Evolutionary conservation across 2,797 vertebrate species (phyloP), one percentile per base, ranked within the genome.

Genomic region (Brachymystax lenok): DNA sequence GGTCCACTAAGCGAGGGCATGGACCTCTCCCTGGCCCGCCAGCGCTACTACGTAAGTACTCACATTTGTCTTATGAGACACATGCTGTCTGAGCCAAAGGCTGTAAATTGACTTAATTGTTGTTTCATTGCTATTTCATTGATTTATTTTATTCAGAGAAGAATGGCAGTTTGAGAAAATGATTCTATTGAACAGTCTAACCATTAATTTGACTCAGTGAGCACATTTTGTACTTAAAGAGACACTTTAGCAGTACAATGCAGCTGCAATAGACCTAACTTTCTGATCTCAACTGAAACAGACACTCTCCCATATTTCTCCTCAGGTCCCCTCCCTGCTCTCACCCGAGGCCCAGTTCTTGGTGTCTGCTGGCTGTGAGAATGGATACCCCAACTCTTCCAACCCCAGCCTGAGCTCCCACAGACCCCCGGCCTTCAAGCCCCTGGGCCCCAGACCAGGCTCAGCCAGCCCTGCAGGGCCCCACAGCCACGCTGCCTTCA

Each of bases 21-120:
- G 88, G 96, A 96, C 73, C 93, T 96, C 4, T 87, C 95, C 14
- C 79, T 95, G 82, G 84, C 94, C 1, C 91, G 94, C 16, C 93
- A 96, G 56, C 93, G 96, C 77, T 94, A 96, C 82, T 95, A 93
- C 1, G 97, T 98, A 83, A 96, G 96, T 95, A 67, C 74, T 82
- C 40, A 46, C 40, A 40, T 7, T 81, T 33, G 30, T 46, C 27
- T 56, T 51, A 27, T 52, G 5, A 16, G 1, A 51, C 24, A 28
- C 16, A 14, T 46, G 40, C 40, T 3, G 40, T 46, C 27, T 68
- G 66, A 68, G 28, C 17, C 27, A 54, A 67, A 33, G 30, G 64
- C 24, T 27, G 1, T 75, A 69, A 52, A 30, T 68, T 24, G 63
- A 33, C 14, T 30, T 10, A 74, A 74, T n/a, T n/a, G n/a, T n/a